Conservation (phyloP, 2,113 vertebrate species). For the Catharus fuscescens region DNA sequence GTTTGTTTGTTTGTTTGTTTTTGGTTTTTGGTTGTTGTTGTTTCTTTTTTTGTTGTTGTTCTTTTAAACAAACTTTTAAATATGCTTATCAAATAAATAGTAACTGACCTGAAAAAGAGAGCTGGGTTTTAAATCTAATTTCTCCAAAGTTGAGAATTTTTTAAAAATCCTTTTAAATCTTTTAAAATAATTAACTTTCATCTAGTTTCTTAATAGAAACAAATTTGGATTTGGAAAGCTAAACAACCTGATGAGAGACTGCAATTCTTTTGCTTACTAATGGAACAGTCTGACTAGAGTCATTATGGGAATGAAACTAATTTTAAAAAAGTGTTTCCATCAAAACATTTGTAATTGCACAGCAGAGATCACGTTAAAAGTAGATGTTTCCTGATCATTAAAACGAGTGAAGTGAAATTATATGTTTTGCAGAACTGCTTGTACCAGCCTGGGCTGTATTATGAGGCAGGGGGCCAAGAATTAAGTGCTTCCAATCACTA, state of each 20-base stretch:
- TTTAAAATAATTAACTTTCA: not conserved
- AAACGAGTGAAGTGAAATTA: constrained; percentile 49
- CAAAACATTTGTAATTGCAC: constrained; percentile 58
- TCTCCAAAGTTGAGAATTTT: not conserved
- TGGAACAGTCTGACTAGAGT: not conserved
- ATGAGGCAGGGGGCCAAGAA: constrained; percentile 48
- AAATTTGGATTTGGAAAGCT: not conserved
- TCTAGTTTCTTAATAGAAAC: not conserved
- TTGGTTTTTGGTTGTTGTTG: no score
- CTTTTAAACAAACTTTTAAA: not conserved
- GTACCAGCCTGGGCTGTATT: constrained; percentile 30
- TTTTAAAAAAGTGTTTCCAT: constrained; percentile 16
- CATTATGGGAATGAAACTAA: constrained; percentile 36
- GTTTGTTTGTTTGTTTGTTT: no score
- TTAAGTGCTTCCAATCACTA: not conserved
- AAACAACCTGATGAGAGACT: not conserved
- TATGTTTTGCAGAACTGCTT: constrained; percentile 39
- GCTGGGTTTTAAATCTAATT: not conserved
- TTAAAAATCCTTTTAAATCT: not conserved
- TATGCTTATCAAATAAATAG: not conserved
- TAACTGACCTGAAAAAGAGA: not conserved
- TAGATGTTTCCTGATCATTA: constrained; percentile 53
- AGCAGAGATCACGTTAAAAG: constrained; percentile 42
- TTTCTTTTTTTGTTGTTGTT: no score
- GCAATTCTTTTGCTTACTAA: constrained; percentile 22